A percentile compares a stretch with the other conserved stretches of the same genome.
Evolutionary conservation across 2,113 vertebrate genomes (phyloP).

Genomic region (Eublepharis macularius): DNA sequence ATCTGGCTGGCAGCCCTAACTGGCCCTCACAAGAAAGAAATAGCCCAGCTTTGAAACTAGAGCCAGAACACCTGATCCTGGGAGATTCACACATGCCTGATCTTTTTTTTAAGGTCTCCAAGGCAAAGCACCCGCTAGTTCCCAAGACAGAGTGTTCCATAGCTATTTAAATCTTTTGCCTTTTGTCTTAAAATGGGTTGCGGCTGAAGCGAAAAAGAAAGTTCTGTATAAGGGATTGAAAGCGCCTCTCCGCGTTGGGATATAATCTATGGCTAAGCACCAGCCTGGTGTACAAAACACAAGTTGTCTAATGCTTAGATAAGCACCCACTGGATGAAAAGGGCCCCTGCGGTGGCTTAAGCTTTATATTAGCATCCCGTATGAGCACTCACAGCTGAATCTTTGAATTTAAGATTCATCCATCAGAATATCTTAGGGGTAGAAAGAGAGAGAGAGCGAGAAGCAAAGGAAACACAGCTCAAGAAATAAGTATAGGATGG

Average conservation of each 20-base stretch:
- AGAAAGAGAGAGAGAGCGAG: not conserved
- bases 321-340: slow-evolving; percentile 11
- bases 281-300: slow-evolving; percentile 5
- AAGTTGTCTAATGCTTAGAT: slow-evolving; percentile 8
- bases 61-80: too few relatives aligned
- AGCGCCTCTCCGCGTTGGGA: not conserved
- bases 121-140: not conserved
- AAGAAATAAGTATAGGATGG: slow-evolving; percentile 55
- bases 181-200: not conserved
- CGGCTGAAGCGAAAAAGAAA: not conserved
- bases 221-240: not conserved
- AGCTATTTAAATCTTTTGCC: not conserved
- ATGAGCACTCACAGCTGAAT: slow-evolving; percentile 23
- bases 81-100: not conserved
- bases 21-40: too few relatives aligned
- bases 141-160: not conserved
- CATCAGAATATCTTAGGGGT: slow-evolving; percentile 46
- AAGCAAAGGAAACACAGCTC: not conserved
- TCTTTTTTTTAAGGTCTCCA: not conserved
- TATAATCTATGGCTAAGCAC: not conserved
- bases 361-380: slow-evolving; percentile 39
- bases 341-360: slow-evolving; percentile 6
- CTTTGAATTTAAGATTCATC: slow-evolving; percentile 42
- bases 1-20: too few relatives aligned
- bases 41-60: too few relatives aligned